Evolutionary conservation across 2,888 invertebrate genomes (phyloP).

Genomic region (Polymixis lichenea): DNA sequence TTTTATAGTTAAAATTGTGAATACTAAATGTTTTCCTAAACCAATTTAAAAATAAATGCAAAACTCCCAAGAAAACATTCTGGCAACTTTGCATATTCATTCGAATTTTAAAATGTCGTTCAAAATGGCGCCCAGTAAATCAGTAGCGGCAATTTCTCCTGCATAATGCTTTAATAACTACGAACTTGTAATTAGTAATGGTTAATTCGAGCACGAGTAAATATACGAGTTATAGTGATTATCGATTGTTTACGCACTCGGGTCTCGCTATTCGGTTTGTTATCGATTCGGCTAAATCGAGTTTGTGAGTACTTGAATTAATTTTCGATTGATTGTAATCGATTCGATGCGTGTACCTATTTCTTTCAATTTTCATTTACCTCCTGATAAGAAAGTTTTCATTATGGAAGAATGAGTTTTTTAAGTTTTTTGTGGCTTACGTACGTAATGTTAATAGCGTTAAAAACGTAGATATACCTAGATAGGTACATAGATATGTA

Average conservation of each 20-base stretch:
- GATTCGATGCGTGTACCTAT: constrained; percentile 77
- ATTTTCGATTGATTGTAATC: constrained; percentile 76
- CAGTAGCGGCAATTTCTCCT: constrained; percentile 86
- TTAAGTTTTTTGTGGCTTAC: neutral
- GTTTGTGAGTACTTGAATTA: constrained; percentile 71
- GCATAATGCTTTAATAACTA: constrained; percentile 85
- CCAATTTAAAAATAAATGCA: constrained; percentile 44
- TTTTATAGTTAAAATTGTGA: too few species aligned
- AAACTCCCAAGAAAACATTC: constrained; percentile 16
- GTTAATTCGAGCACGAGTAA: constrained; percentile 78
- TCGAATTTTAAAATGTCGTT: constrained; percentile 86
- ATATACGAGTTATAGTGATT: constrained; percentile 74
- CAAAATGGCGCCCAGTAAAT: constrained; percentile 87
- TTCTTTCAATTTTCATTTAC: constrained; percentile 61
- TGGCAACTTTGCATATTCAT: constrained; percentile 73
- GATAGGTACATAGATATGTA: too few species aligned
- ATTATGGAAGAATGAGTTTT: constrained; percentile 26
- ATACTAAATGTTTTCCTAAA: constrained; percentile 20
- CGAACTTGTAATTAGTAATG: constrained; percentile 87
- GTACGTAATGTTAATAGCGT: constrained; percentile 1
- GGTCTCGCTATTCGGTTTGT: constrained; percentile 72
- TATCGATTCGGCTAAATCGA: constrained; percentile 68
- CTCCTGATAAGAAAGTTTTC: constrained; percentile 48
- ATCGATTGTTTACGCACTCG: constrained; percentile 83
- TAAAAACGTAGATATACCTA: neutral